Conservation (phyloP, 1,140 invertebrate species). For the Tenebrio molitor region DNA sequence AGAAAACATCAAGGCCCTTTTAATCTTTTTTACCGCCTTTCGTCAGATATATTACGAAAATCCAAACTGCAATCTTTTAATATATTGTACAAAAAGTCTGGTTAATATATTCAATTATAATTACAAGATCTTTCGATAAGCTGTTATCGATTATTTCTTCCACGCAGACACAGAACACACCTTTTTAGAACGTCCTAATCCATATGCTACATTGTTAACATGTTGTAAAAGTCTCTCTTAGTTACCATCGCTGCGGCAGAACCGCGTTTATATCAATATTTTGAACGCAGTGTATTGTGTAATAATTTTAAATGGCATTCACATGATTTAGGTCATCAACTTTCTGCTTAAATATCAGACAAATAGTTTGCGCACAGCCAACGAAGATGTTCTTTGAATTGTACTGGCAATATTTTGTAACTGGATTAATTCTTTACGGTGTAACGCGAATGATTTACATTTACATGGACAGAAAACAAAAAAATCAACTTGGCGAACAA, state of each 20-base stretch:
- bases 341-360: neutral
- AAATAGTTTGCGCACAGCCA: neutral
- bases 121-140: slow-evolving; percentile 2
- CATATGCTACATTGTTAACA: neutral
- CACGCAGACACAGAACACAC: slow-evolving; percentile 2
- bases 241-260: too few relatives aligned
- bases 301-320: neutral
- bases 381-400: slow-evolving; percentile 60
- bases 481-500: slow-evolving; percentile 19
- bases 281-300: slow-evolving; percentile 2
- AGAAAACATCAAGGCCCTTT: too few relatives aligned
- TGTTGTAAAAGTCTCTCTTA: too few relatives aligned
- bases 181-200: slow-evolving; percentile 21
- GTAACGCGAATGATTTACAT: slow-evolving; percentile 43
- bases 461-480: slow-evolving; percentile 38
- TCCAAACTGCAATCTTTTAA: too few relatives aligned
- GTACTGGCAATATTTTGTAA: slow-evolving; percentile 63
- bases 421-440: slow-evolving; percentile 55
- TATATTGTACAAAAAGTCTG: too few relatives aligned
- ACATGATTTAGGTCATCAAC: slow-evolving; percentile 26
- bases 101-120: too few relatives aligned
- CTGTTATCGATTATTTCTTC: slow-evolving; percentile 18
- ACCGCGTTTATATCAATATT: too few relatives aligned
- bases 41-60: too few relatives aligned
- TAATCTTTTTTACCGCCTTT: too few relatives aligned